phyloP scores from a whole-genome alignment of 2,113 vertebrate genomes.

The Gila orcuttii region DNA sequence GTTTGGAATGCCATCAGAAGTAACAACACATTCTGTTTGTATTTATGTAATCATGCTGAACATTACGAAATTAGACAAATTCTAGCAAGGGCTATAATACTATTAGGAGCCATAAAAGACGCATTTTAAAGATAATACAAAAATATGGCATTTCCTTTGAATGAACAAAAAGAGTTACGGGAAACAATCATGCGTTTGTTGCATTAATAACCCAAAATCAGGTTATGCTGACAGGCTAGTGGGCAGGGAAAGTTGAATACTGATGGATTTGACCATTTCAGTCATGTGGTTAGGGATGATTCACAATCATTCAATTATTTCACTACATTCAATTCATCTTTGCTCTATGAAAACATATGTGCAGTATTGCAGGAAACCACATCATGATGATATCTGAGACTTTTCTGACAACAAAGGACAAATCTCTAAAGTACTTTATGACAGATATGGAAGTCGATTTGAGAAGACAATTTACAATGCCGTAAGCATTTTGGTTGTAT shows the following conservation, averaged over 20 bases:
- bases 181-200: constrained; percentile 19
- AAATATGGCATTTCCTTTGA: neutral
- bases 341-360: neutral
- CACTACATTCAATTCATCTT: neutral
- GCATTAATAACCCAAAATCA: constrained; percentile 6
- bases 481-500: constrained; percentile 4
- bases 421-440: neutral
- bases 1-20: neutral
- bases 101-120: neutral
- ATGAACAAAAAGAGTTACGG: neutral
- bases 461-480: neutral
- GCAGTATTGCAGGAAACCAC: neutral
- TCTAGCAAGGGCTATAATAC: neutral
- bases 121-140: neutral
- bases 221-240: neutral
- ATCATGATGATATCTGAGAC: neutral
- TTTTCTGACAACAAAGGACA: constrained; percentile 2
- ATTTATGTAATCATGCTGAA: neutral
- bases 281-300: constrained; percentile 21
- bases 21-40: neutral
- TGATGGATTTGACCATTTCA: constrained; percentile 24
- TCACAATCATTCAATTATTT: constrained; percentile 11
- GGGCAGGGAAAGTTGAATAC: neutral
- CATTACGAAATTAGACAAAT: constrained; percentile 1
- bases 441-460: neutral